phyloP scores from a whole-genome alignment of 2,797 vertebrate species.

The Pteropus rufus region DNA sequence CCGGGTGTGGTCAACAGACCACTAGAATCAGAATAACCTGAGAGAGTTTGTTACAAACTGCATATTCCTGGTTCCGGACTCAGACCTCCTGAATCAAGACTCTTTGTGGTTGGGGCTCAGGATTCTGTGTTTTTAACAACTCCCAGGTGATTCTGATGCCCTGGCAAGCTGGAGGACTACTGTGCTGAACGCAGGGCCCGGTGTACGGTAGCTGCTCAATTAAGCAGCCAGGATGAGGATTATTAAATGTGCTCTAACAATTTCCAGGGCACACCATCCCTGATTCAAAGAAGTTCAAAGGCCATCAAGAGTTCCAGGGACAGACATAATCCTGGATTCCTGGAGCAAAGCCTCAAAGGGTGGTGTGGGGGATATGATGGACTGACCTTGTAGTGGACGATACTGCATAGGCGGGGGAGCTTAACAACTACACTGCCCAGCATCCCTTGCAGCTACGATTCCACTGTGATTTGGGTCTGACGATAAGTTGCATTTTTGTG shows the following conservation, averaged over 20 bases:
- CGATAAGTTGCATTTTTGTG: background rate
- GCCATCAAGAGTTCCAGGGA: background rate
- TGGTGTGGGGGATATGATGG: background rate
- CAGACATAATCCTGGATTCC: background rate
- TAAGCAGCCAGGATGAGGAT: background rate
- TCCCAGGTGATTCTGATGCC: background rate
- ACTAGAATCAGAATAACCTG: background rate
- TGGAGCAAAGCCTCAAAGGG: background rate
- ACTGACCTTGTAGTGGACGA: background rate
- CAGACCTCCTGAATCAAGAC: background rate
- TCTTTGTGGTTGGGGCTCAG: background rate
- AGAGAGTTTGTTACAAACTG: background rate
- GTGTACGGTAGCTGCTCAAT: background rate
- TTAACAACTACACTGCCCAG: background rate
- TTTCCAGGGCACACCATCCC: background rate
- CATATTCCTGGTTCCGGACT: background rate
- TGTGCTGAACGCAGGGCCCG: background rate
- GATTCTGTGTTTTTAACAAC: background rate
- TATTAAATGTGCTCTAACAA: background rate
- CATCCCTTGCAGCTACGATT: background rate
- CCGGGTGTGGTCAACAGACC: background rate
- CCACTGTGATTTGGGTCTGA: background rate
- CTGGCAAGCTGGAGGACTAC: background rate
- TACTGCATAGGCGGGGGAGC: background rate
- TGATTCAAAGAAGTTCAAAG: background rate